A percentile compares a stretch with the other conserved stretches of the same genome.
phyloP scores from a whole-genome alignment of 2,797 vertebrate species.

The Catostomus latipinnis region DNA sequence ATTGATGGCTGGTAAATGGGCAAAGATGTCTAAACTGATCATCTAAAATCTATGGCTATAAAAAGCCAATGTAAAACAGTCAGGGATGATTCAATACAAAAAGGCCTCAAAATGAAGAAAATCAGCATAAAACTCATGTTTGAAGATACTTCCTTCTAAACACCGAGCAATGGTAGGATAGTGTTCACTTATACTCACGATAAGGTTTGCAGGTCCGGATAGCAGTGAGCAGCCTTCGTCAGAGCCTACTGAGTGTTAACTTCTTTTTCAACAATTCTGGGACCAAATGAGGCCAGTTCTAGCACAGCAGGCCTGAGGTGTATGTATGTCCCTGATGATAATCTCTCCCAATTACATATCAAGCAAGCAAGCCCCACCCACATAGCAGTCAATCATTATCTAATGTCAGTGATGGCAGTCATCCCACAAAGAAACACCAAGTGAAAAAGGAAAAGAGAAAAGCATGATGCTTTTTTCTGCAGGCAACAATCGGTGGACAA shows the following conservation, averaged over 20 bases:
- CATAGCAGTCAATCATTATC: slow-evolving; percentile 38
- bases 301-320: slow-evolving; percentile 99
- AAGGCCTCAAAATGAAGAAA: neutral
- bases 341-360: slow-evolving; percentile 85
- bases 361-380: slow-evolving; percentile 73
- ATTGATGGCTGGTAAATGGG: neutral
- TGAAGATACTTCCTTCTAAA: neutral
- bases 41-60: neutral
- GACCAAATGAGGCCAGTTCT: slow-evolving; percentile 73
- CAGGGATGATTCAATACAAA: neutral
- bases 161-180: slow-evolving; percentile 51
- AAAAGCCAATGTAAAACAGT: neutral
- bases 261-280: slow-evolving; percentile 65
- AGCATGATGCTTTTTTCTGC: slow-evolving; percentile 15
- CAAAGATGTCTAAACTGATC: neutral
- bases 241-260: slow-evolving; percentile 54
- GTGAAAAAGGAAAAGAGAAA: slow-evolving; percentile 61
- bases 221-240: slow-evolving; percentile 68
- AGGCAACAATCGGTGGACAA: slow-evolving; percentile 39
- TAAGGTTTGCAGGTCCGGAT: too few relatives aligned
- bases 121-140: neutral
- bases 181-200: slow-evolving; percentile 86
- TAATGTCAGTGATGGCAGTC: slow-evolving; percentile 44
- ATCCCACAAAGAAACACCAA: slow-evolving; percentile 50
- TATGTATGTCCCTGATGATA: slow-evolving; percentile 71